These are phyloP conservation scores for Meandrusa payeni DNA, from an alignment of 2,888 invertebrate species.

Conservation along the genomic window DNA sequence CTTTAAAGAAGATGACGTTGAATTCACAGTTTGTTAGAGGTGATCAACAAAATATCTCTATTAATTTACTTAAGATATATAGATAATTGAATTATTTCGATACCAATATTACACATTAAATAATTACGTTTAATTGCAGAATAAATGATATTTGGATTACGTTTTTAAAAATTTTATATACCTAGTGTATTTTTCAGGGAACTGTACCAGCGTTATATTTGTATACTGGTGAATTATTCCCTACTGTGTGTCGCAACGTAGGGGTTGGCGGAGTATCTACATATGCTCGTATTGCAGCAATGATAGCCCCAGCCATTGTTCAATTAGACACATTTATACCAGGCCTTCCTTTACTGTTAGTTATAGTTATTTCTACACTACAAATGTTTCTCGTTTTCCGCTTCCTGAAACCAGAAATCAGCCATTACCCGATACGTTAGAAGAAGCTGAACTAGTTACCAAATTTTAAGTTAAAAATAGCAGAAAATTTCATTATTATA, in stretches of 20 bases:
- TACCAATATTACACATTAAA: no score
- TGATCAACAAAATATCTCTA: no score
- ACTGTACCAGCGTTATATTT: slow-evolving; percentile 83
- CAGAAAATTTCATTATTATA: not conserved
- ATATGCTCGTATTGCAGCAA: slow-evolving; percentile 89
- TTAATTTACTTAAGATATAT: no score
- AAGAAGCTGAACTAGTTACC: slow-evolving; percentile 75
- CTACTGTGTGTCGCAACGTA: slow-evolving; percentile 88
- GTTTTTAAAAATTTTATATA: no score
- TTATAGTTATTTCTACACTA: slow-evolving; percentile 47
- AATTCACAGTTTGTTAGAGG: no score
- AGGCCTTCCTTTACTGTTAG: slow-evolving; percentile 53
- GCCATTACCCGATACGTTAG: slow-evolving; percentile 75
- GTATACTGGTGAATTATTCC: slow-evolving; percentile 89
- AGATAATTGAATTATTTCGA: no score
- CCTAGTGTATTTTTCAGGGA: slow-evolving; percentile 76
- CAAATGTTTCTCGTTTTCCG: slow-evolving; percentile 57
- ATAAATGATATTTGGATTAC: no score
- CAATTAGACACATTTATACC: slow-evolving; percentile 44
- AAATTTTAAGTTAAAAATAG: slow-evolving; percentile 32
- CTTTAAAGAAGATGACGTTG: no score
- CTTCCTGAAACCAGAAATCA: slow-evolving; percentile 69
- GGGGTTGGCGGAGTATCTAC: slow-evolving; percentile 88
- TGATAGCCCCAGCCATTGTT: slow-evolving; percentile 75
- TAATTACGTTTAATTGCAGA: no score